These are phyloP conservation scores for Drosophila parvula DNA, from an alignment of 1,140 invertebrate species.

Conservation along the genomic window DNA sequence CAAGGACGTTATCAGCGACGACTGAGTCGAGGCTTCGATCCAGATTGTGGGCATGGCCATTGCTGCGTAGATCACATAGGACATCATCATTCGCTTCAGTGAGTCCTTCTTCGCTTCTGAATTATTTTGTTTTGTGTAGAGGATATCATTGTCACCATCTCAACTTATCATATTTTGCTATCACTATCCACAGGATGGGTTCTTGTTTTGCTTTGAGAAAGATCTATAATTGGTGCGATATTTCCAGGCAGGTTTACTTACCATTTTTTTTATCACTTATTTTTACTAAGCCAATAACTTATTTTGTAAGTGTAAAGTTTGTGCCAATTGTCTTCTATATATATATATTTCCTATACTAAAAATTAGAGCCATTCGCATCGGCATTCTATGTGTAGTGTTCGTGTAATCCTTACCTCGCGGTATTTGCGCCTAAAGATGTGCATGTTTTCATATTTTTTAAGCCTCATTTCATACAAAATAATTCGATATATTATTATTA, in stretches of 20 bases:
- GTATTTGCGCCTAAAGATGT: no score
- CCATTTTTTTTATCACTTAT: background rate
- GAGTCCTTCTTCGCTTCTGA: constrained; percentile 28
- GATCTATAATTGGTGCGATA: background rate
- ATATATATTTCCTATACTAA: background rate
- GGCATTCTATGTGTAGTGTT: no score
- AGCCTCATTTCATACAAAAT: no score
- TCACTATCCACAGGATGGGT: constrained; percentile 14
- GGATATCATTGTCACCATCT: constrained; percentile 6
- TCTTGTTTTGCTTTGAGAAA: background rate
- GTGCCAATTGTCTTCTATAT: constrained; percentile 1
- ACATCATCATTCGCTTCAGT: constrained; percentile 25
- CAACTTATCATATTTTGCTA: background rate
- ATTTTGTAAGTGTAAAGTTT: background rate
- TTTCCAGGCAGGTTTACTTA: background rate
- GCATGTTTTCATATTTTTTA: no score
- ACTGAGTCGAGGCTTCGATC: constrained; percentile 61
- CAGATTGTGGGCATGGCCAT: constrained; percentile 67
- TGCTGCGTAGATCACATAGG: constrained; percentile 40
- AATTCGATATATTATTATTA: no score
- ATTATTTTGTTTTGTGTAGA: constrained; percentile 53
- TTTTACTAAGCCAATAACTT: background rate
- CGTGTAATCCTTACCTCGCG: no score
- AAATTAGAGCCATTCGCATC: no score
- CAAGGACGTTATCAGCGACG: constrained; percentile 82